Evolutionary conservation across 2,888 invertebrate genomes (phyloP).

Genomic region (Myopa testacea): DNA sequence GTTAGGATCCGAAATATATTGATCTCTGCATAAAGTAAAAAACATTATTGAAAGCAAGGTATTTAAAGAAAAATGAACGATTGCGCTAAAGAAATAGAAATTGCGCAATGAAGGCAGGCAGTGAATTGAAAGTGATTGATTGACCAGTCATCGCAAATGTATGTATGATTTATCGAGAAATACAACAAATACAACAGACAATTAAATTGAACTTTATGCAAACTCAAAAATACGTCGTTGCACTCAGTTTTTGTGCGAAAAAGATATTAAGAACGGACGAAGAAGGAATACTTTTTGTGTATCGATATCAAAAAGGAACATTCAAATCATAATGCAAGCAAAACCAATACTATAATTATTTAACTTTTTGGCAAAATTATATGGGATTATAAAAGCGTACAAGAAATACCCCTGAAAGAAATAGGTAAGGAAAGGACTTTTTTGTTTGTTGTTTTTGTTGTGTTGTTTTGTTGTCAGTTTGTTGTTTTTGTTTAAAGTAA

Average conservation of each 20-base stretch:
- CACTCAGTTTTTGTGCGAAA: constrained; percentile 16
- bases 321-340: background rate
- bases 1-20: background rate
- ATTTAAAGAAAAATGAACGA: background rate
- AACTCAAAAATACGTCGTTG: background rate
- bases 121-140: background rate
- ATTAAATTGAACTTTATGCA: constrained; percentile 5
- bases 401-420: background rate
- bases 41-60: background rate
- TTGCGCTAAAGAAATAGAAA: background rate
- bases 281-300: background rate
- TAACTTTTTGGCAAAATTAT: constrained; percentile 36
- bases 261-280: background rate
- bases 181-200: background rate
- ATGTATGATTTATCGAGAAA: constrained; percentile 19
- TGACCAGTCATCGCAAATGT: background rate
- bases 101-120: background rate
- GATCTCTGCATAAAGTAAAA: constrained; percentile 41
- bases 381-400: background rate
- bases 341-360: constrained; percentile 9
- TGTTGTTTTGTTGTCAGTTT: no score
- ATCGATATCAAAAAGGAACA: constrained; percentile 22
- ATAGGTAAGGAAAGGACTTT: background rate
- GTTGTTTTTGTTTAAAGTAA: no score
- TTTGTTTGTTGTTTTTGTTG: no score